A percentile compares a stretch with the other conserved stretches of the same genome.
phyloP scores from a whole-genome alignment of 2,797 vertebrate species.

The Typhlichthys eigenmanni region DNA sequence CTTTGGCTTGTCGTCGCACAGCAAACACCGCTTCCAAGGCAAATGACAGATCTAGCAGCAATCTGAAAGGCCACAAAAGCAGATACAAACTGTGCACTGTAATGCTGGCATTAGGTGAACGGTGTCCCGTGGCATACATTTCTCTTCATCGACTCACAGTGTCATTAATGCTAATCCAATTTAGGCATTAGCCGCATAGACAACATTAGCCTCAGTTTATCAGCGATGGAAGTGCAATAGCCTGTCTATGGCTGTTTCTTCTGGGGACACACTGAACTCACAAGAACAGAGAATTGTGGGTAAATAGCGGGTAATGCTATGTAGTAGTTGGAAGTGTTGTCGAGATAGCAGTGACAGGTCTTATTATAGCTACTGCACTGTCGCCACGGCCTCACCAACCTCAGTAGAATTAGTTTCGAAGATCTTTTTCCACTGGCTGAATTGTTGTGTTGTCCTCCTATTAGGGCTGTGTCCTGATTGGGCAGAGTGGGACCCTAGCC shows the following conservation, averaged over 20 bases:
- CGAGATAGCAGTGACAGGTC: slow-evolving; percentile 51
- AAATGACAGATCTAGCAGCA: slow-evolving; percentile 25
- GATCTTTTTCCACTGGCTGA: slow-evolving; percentile 23
- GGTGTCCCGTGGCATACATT: slow-evolving; percentile 34
- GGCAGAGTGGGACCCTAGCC: slow-evolving; percentile 91
- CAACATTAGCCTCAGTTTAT: slow-evolving; percentile 34
- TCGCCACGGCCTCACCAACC: slow-evolving; percentile 6
- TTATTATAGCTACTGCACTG: slow-evolving; percentile 47
- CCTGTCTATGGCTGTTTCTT: slow-evolving; percentile 24
- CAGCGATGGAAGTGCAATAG: slow-evolving; percentile 37
- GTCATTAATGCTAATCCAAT: slow-evolving; percentile 73
- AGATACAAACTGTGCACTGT: slow-evolving; percentile 1
- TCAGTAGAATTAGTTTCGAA: slow-evolving; percentile 29
- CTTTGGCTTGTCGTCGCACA: slow-evolving; percentile 28
- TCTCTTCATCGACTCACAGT: slow-evolving; percentile 46
- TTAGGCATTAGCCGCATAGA: slow-evolving; percentile 65
- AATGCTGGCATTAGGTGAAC: slow-evolving; percentile 53
- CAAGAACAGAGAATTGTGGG: slow-evolving; percentile 28
- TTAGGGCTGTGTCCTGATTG: slow-evolving; percentile 91
- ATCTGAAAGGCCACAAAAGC: slow-evolving; percentile 4
- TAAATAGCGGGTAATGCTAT: slow-evolving; percentile 33
- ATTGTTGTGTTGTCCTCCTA: slow-evolving; percentile 5
- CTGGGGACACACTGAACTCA: slow-evolving; percentile 21
- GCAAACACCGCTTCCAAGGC: slow-evolving; percentile 31
- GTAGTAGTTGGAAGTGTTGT: slow-evolving; percentile 42